Base-by-base conservation (phyloP, 2,888 invertebrate species). In the Chrysolina americana region DNA sequence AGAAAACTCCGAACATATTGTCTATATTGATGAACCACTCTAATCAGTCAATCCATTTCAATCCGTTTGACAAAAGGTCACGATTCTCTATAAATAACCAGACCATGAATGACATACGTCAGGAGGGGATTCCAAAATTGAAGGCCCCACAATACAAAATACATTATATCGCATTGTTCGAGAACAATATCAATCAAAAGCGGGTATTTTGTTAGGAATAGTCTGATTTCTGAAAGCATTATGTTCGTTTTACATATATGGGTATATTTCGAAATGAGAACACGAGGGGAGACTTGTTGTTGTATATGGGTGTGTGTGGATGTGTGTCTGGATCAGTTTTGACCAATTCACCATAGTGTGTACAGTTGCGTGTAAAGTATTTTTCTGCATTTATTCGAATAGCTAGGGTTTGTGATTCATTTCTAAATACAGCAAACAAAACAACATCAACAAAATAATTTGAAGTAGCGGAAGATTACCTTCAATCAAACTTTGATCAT, bases 111-210 rank as follows among this genome's bases (percentile, higher is more conserved):
- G 53, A 53, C 21, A 21, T 5, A 53, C 53, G 21, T 53, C 53
- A 21, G 19, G 5, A 13, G 53, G 17, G 53, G 21, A 19, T 53
- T 53, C 19, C 21, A 23, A 23, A 21, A 53, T 53, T 21, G 53
- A 53, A 53, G 53, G 53, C 21, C 19, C 53, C 4, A 53, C 53
- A 53, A 53, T 53, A 11, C 53, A 23, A 53, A 21, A 53, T 53
- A 23, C 53, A 53, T 53, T 53, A 53, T 21, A 17, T 17, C 17
- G 48, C 17, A 53, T 21, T 53, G 13, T 53, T 19, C 53, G 53
- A 19, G 53, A 13, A 53, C 21, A 21, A 21, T 53, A 53, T 53
- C 21, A 53, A 53, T 21, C 53, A 21, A 53, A 53, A 53, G 19
- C 53, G 21, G 53, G 10, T 53, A 21, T 53, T 53, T 21, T 53